A percentile compares a stretch with the other conserved stretches of the same genome.
Conservation (phyloP, 2,797 vertebrate genomes). For the Clarias laeviceps region DNA sequence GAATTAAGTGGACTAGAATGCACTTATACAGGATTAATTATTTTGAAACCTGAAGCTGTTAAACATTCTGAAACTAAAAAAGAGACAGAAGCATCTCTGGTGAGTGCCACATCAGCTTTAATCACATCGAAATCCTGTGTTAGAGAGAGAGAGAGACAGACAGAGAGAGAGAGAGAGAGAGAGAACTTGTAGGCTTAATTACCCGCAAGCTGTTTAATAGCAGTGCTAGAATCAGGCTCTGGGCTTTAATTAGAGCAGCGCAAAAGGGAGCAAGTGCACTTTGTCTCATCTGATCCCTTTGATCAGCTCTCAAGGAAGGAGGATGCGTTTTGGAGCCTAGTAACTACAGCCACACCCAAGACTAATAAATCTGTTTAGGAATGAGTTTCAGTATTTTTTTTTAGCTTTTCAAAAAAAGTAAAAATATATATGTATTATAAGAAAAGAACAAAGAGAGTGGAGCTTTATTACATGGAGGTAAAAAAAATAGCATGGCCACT, state of each 20-base stretch:
- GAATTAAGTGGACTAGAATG: neutral
- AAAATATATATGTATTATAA: too few relatives aligned
- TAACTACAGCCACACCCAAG: constrained; percentile 23
- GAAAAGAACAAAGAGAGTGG: neutral
- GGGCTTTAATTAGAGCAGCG: constrained; percentile 49
- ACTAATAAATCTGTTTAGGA: constrained; percentile 11
- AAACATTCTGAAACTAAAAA: constrained; percentile 18
- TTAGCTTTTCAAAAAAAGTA: neutral
- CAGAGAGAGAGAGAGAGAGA: constrained; percentile 6
- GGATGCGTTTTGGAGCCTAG: constrained; percentile 14
- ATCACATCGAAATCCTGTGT: constrained; percentile 28
- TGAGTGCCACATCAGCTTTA: constrained; percentile 17
- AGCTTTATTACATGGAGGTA: neutral
- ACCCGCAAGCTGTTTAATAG: constrained; percentile 48
- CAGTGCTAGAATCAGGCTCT: constrained; percentile 33
- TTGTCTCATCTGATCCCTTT: constrained; percentile 39
- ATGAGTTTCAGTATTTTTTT: neutral
- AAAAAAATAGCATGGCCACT: neutral
- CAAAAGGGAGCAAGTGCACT: constrained; percentile 24
- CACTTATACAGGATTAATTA: neutral
- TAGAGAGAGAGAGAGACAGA: constrained; percentile 17
- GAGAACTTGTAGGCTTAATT: constrained; percentile 43
- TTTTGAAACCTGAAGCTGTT: constrained; percentile 23
- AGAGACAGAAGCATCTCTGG: constrained; percentile 14
- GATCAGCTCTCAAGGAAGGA: constrained; percentile 27